A percentile compares a stretch with the other conserved stretches of the same genome.
phyloP scores from a whole-genome alignment of 2,113 vertebrate species.

The Notechis scutatus region DNA sequence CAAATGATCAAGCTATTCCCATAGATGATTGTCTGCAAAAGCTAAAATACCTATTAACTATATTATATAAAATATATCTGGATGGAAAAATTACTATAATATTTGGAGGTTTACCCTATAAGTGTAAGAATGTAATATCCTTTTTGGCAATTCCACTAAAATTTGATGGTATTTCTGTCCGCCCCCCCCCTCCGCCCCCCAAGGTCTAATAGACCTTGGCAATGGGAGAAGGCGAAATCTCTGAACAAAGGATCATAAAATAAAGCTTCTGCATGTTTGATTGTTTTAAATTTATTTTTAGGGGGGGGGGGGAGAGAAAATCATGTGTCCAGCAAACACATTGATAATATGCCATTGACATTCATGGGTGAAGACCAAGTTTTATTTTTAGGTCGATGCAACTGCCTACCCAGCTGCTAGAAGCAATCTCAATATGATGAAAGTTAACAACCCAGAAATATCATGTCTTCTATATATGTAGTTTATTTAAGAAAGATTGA shows the following conservation, averaged over 20 bases:
- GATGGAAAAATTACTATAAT: neutral
- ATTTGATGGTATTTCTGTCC: neutral
- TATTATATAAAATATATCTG: neutral
- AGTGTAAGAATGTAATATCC: neutral
- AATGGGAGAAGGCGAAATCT: neutral
- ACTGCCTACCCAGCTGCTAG: conserved; percentile 5
- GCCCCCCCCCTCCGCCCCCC: too few relatives aligned
- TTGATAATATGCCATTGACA: neutral
- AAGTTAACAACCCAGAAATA: neutral
- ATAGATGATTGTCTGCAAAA: neutral
- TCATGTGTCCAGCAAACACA: neutral
- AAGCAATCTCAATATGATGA: neutral
- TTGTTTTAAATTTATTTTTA: neutral
- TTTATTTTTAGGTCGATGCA: neutral
- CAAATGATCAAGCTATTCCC: neutral
- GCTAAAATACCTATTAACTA: neutral
- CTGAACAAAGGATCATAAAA: neutral
- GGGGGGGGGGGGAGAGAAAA: neutral
- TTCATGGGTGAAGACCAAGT: neutral
- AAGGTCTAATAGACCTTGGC: neutral
- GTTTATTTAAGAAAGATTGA: neutral
- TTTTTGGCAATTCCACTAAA: conserved; percentile 14
- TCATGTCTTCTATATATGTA: neutral
- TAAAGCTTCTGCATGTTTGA: neutral
- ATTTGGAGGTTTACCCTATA: conserved; percentile 17